Evolutionary conservation across 2,113 vertebrate species (phyloP).

Genomic region (Daphoenositta chrysoptera): DNA sequence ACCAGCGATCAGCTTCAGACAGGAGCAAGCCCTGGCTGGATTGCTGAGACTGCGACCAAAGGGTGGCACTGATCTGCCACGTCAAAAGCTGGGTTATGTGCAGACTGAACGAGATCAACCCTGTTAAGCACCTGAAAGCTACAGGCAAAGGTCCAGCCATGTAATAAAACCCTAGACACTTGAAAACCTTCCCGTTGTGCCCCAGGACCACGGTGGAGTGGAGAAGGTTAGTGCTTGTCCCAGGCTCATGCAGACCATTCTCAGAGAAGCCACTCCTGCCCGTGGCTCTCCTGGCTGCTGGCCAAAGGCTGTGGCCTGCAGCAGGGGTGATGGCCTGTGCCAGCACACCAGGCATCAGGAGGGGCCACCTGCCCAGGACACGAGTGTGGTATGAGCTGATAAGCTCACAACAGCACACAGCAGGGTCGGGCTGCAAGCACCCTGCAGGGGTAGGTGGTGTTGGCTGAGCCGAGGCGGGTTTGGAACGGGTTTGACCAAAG

Average conservation of each 20-base stretch:
- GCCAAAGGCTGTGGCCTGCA: not conserved
- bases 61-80: not conserved
- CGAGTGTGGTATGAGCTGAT: not conserved
- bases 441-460: not conserved
- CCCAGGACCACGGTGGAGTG: accelerated
- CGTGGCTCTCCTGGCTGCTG: not conserved
- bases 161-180: not conserved
- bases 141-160: not conserved
- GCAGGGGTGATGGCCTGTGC: not conserved
- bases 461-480: not conserved
- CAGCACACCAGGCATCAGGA: not conserved
- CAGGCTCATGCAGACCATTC: not conserved
- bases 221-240: not conserved
- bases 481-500: not conserved
- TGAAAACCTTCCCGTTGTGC: not conserved
- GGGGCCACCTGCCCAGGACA: not conserved
- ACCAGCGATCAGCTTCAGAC: not conserved
- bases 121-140: not conserved
- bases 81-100: not conserved
- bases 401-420: accelerated
- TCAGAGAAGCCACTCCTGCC: not conserved
- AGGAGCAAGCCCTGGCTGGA: not conserved
- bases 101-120: not conserved
- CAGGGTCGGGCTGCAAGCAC: accelerated
- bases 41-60: not conserved